phyloP scores from a whole-genome alignment of 1,140 invertebrate species.

The Coelopa frigida region DNA sequence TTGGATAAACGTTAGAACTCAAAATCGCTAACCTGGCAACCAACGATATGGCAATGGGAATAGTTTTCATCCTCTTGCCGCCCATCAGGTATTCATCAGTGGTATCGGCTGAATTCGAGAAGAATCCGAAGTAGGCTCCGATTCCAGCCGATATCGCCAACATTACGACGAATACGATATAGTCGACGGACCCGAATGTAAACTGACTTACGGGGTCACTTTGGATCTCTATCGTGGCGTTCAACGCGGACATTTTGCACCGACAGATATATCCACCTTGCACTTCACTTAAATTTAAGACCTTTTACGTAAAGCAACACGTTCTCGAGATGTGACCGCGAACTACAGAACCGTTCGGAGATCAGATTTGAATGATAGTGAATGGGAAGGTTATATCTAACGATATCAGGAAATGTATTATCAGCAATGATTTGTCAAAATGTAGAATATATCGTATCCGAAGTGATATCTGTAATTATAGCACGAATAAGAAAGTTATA shows the following conservation, averaged over 20 bases:
- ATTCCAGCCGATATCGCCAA: constrained; percentile 55
- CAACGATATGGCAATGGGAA: constrained; percentile 60
- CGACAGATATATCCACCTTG: too few species aligned
- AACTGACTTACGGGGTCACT: constrained; percentile 20
- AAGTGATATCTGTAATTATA: too few species aligned
- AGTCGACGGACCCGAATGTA: constrained; percentile 50
- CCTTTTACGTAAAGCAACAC: too few species aligned
- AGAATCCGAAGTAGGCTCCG: constrained; percentile 58
- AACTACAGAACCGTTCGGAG: too few species aligned
- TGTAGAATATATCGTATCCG: too few species aligned
- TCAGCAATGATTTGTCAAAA: too few species aligned
- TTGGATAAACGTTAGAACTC: background rate
- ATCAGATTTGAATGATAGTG: too few species aligned
- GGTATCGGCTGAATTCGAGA: constrained; percentile 45
- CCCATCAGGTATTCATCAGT: constrained; percentile 56
- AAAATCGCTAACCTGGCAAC: constrained; percentile 49
- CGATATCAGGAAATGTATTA: too few species aligned
- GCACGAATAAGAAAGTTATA: too few species aligned
- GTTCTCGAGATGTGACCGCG: too few species aligned
- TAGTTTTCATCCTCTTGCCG: constrained; percentile 55
- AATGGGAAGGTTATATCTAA: too few species aligned
- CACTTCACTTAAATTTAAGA: too few species aligned
- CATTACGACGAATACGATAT: constrained; percentile 54
- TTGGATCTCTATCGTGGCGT: constrained; percentile 14
- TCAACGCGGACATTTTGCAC: constrained; percentile 23